These are phyloP conservation scores for Dicaeum eximium DNA, from an alignment of 2,113 vertebrate genomes.

Conservation along the genomic window DNA sequence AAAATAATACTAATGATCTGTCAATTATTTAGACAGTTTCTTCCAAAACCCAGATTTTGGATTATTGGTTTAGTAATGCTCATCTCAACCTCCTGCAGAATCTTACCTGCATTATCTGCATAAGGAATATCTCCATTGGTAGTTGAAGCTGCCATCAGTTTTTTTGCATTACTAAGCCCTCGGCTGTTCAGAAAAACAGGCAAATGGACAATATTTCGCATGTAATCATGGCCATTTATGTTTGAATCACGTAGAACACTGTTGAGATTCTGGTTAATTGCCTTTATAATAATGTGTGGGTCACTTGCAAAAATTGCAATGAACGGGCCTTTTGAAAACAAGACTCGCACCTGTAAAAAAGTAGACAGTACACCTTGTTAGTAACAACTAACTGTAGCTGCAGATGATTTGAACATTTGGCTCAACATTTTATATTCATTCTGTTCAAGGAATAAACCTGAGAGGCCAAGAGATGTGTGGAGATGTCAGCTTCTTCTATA, in stretches of 20 bases:
- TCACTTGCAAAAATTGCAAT: constrained; percentile 98
- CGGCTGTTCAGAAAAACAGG: constrained; percentile 97
- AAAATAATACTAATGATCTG: background rate
- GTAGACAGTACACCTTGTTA: background rate
- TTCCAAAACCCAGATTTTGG: background rate
- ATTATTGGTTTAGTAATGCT: background rate
- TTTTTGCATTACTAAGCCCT: constrained; percentile 86
- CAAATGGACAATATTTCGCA: constrained; percentile 96
- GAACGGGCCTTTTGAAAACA: constrained; percentile 97
- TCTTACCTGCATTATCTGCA: constrained; percentile 73
- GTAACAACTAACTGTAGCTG: background rate
- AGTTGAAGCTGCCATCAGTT: constrained; percentile 78
- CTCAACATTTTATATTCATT: background rate
- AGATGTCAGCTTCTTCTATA: background rate
- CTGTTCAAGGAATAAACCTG: background rate
- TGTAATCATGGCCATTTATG: constrained; percentile 98
- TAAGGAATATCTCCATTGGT: constrained; percentile 82
- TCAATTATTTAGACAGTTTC: background rate
- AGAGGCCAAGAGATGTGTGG: background rate
- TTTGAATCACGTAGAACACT: constrained; percentile 97
- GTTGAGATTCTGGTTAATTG: constrained; percentile 98
- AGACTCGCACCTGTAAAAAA: constrained; percentile 84
- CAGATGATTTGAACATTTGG: background rate
- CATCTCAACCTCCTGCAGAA: background rate
- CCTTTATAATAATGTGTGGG: constrained; percentile 98